A percentile compares a stretch with the other conserved stretches of the same genome.
Conservation (phyloP, 2,113 vertebrate genomes). For the crab-eating macaque (Macaca fascicularis) region T2T-MFA8v1.1 NC_088379.1:149971001-149971500, state of each 20-base stretch:
- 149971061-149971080: background rate
- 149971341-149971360: background rate
- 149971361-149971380: background rate
- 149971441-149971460: too few relatives aligned
- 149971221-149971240: too few relatives aligned
- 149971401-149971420: too few relatives aligned
- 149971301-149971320: background rate
- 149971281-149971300: background rate
- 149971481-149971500: too few relatives aligned
- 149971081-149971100: background rate
- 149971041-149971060: background rate
- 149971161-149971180: too few relatives aligned
- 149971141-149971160: background rate
- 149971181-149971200: too few relatives aligned
- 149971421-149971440: too few relatives aligned
- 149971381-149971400: too few relatives aligned
- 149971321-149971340: background rate
- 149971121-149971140: background rate
- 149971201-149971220: too few relatives aligned
- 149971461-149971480: too few relatives aligned
- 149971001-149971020: background rate
- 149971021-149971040: background rate
- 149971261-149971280: background rate
- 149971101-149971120: background rate
- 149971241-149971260: too few relatives aligned